Evolutionary conservation across 35 echinoderm and acorn worm genomes (phyloP).

Genomic region (Lytechinus variegatus): DNA sequence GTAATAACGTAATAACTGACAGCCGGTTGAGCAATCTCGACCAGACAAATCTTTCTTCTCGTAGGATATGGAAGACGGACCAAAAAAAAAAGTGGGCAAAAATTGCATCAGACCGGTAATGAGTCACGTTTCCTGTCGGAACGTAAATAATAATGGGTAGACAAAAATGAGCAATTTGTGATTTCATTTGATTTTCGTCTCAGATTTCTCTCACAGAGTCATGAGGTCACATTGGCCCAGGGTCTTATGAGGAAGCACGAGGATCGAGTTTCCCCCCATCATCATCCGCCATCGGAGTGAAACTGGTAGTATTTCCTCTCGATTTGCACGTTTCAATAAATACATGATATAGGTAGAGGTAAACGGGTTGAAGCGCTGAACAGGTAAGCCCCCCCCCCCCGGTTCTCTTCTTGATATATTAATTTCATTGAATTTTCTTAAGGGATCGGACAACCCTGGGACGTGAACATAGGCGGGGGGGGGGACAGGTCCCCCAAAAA

Average conservation of each 20-base stretch:
- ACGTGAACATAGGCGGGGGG: no score
- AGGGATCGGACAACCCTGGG: no score
- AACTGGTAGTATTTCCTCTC: background rate
- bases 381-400: no score
- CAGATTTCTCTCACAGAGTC: background rate
- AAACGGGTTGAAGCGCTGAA: no score
- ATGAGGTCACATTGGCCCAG: background rate
- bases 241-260: background rate
- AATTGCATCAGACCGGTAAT: background rate
- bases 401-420: no score
- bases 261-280: background rate
- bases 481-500: no score
- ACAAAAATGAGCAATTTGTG: background rate
- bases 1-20: no score
- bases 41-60: background rate
- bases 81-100: background rate
- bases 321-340: no score
- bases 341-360: no score
- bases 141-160: background rate
- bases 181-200: conserved; percentile 2
- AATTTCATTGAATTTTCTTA: no score
- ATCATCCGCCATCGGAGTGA: background rate
- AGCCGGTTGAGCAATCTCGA: background rate
- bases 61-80: background rate
- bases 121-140: background rate